Conservation (phyloP, 2,888 invertebrate genomes). For the Andrena chrysosceles region DNA sequence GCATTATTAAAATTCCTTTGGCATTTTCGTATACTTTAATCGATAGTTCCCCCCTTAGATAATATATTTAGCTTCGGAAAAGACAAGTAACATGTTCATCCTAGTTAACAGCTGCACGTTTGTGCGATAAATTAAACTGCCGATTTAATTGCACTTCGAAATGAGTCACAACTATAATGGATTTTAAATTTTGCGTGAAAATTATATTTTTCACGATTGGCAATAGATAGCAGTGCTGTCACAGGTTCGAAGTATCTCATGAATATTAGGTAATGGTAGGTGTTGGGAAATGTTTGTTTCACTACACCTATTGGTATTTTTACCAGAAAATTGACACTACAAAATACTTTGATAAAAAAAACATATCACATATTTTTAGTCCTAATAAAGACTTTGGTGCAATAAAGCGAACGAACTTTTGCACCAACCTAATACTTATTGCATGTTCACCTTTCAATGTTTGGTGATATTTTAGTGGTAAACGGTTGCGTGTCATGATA, state of each 20-base stretch:
- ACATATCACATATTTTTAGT: no score
- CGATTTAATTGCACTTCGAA: slow-evolving; percentile 1
- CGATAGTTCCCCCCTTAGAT: neutral
- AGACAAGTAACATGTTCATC: neutral
- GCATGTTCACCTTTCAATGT: no score
- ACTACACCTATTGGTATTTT: no score
- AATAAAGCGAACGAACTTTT: no score
- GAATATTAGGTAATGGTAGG: neutral
- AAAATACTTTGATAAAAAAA: no score
- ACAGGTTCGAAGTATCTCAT: slow-evolving; percentile 5
- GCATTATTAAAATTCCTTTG: neutral
- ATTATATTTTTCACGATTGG: slow-evolving; percentile 30
- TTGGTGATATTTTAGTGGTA: slow-evolving; percentile 9
- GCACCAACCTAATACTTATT: no score
- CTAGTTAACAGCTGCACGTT: neutral
- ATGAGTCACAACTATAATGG: neutral
- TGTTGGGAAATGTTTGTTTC: no score
- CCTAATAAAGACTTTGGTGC: no score
- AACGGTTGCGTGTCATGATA: neutral
- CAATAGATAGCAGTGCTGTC: slow-evolving; percentile 12
- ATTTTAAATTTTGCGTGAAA: slow-evolving; percentile 23
- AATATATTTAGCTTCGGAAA: neutral
- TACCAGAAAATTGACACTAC: no score
- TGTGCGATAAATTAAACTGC: neutral
- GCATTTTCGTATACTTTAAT: neutral